Evolutionary conservation across 2,113 vertebrate species (phyloP).

Genomic region (Saccopteryx leptura): DNA sequence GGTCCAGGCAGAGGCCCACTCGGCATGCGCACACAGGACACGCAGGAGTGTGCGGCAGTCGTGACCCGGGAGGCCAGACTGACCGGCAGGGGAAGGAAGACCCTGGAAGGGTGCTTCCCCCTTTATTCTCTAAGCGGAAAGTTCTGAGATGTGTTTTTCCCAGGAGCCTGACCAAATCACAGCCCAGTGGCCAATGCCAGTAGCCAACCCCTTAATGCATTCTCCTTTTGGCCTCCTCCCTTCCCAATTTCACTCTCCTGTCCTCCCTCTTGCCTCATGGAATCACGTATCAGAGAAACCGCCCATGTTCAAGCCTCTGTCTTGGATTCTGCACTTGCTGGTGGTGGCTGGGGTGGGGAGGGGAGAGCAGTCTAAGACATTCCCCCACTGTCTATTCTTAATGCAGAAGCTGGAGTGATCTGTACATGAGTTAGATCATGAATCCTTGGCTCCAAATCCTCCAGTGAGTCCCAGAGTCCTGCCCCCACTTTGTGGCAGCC

Average conservation of each 20-base stretch:
- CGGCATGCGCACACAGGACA: rapidly evolving
- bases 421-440: neutral
- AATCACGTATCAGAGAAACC: neutral
- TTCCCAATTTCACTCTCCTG: neutral
- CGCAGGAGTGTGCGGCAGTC: neutral
- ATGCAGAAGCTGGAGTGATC: neutral
- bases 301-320: neutral
- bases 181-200: too few relatives aligned
- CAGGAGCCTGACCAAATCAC: neutral
- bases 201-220: neutral
- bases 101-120: neutral
- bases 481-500: neutral
- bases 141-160: neutral
- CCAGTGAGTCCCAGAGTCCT: neutral
- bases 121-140: neutral
- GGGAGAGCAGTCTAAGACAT: neutral
- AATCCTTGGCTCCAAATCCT: neutral
- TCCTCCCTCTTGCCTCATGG: neutral
- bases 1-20: neutral
- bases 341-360: too few relatives aligned
- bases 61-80: neutral
- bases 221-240: neutral
- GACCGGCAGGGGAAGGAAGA: neutral
- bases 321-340: neutral
- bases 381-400: neutral